phyloP scores from a whole-genome alignment of 2,113 vertebrate species.

The Spermophilus dauricus region DNA sequence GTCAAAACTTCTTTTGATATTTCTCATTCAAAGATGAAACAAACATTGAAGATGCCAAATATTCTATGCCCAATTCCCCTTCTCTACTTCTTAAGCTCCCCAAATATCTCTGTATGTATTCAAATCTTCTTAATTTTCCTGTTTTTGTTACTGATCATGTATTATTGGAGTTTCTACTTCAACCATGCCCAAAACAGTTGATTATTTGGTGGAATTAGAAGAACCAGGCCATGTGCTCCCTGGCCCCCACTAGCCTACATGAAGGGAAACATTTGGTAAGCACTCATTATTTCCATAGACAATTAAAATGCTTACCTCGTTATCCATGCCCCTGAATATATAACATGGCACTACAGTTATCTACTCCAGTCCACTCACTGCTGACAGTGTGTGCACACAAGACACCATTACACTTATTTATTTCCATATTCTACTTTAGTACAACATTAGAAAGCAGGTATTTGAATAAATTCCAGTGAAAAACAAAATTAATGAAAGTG shows the following conservation, averaged over 20 bases:
- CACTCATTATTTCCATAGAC: not conserved
- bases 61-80: not conserved
- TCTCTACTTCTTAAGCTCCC: not conserved
- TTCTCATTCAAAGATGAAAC: not conserved
- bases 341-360: not conserved
- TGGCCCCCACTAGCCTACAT: not conserved
- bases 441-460: not conserved
- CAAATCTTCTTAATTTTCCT: not conserved
- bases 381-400: not conserved
- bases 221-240: not conserved
- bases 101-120: not conserved
- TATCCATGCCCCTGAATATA: not conserved
- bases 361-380: not conserved
- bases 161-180: not conserved
- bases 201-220: not conserved
- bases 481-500: not conserved
- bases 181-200: not conserved
- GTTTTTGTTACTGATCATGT: not conserved
- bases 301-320: not conserved
- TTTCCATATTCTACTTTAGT: not conserved
- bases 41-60: not conserved
- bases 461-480: not conserved
- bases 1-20: not conserved
- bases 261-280: not conserved
- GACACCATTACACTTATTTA: not conserved